Conservation (phyloP, 2,888 invertebrate species). For the Tinea trinotella region DNA sequence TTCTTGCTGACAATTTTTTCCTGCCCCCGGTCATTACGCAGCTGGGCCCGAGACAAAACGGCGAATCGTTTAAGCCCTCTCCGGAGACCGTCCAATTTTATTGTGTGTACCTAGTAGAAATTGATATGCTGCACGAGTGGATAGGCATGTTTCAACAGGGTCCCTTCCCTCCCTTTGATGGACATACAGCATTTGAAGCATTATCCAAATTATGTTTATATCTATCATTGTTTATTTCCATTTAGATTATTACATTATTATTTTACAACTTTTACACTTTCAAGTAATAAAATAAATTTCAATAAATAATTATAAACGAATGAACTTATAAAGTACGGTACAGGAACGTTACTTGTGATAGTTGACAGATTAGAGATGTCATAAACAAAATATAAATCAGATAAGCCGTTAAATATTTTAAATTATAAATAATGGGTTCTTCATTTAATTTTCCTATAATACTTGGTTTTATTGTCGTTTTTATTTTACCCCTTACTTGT, state of each 20-base stretch:
- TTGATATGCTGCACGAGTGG: slow-evolving; percentile 65
- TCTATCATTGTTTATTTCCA: neutral
- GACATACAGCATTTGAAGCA: neutral
- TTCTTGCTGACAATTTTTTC: slow-evolving; percentile 74
- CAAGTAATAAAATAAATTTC: too few relatives aligned
- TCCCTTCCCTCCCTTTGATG: neutral
- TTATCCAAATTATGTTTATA: neutral
- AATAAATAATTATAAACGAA: too few relatives aligned
- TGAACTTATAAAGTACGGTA: too few relatives aligned
- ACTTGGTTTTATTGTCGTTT: slow-evolving; percentile 35
- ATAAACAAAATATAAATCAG: neutral
- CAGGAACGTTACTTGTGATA: too few relatives aligned
- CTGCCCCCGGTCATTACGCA: slow-evolving; percentile 69
- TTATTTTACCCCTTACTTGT: slow-evolving; percentile 48
- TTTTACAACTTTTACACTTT: too few relatives aligned
- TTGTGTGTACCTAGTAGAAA: slow-evolving; percentile 69
- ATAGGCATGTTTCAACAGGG: slow-evolving; percentile 23
- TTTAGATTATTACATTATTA: too few relatives aligned
- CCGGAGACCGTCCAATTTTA: slow-evolving; percentile 71
- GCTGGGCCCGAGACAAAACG: slow-evolving; percentile 72
- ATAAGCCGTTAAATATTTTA: neutral
- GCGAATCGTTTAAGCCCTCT: slow-evolving; percentile 73
- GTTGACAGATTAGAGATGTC: neutral
- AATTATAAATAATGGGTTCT: neutral
- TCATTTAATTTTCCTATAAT: slow-evolving; percentile 21